Evolutionary conservation across 2,113 vertebrate species (phyloP).

Genomic region (Crotalus tigris): DNA sequence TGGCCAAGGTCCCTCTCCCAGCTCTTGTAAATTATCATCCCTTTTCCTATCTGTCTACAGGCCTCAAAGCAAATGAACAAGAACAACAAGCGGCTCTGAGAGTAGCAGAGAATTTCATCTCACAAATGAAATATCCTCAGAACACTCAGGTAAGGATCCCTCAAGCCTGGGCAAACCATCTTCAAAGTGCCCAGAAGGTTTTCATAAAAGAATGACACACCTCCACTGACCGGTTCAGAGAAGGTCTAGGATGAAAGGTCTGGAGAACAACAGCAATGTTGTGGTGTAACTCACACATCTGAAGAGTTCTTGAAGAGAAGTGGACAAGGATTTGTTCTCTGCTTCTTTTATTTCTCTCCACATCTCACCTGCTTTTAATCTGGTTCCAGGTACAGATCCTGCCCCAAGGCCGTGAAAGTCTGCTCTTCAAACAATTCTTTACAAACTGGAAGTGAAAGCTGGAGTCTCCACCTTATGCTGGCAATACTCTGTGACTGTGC

Average conservation of each 20-base stretch:
- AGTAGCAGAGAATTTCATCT: constrained; percentile 83
- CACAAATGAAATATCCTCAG: constrained; percentile 80
- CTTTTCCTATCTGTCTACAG: constrained; percentile 51
- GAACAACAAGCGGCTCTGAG: constrained; percentile 78
- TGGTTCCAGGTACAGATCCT: constrained; percentile 85
- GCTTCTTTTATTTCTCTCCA: fast-evolving
- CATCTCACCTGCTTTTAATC: neutral
- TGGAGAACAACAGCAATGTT: neutral
- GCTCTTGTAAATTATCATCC: fast-evolving
- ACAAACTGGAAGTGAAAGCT: constrained; percentile 78
- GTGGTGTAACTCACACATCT: neutral
- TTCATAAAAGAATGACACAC: neutral
- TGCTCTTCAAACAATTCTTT: constrained; percentile 95
- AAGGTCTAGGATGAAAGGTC: neutral
- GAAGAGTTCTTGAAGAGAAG: neutral
- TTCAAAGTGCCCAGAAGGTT: neutral
- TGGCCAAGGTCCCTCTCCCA: neutral
- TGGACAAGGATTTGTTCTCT: neutral
- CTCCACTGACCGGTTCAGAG: neutral
- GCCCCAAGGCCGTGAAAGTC: constrained; percentile 82
- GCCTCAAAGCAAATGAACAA: constrained; percentile 78
- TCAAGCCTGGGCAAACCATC: fast-evolving
- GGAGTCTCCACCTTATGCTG: fast-evolving
- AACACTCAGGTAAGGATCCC: constrained; percentile 79
- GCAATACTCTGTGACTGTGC: neutral